Evolutionary conservation across 2,888 invertebrate species (phyloP).

Genomic region (Pollenia griseotomentosa): DNA sequence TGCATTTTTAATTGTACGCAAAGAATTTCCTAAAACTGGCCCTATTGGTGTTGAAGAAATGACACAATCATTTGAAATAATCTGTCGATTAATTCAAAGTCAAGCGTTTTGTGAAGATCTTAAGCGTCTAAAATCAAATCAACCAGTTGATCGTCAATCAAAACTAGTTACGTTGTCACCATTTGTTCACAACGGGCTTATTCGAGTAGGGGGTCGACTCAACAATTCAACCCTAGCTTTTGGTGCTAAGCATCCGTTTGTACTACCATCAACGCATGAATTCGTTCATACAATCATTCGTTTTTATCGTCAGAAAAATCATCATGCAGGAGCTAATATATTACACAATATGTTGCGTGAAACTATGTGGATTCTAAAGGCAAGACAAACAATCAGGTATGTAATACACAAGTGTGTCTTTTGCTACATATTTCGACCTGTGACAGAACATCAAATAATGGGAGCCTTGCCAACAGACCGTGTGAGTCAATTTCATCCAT

Average conservation of each 20-base stretch:
- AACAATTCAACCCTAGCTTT: conserved; percentile 32
- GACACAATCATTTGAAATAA: neutral
- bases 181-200: conserved; percentile 18
- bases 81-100: conserved; percentile 32
- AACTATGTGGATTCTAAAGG: conserved; percentile 39
- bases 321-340: too few species aligned
- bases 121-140: neutral
- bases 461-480: too few species aligned
- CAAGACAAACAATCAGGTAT: conserved; percentile 13
- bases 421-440: too few species aligned
- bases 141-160: conserved; percentile 18
- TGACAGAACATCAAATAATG: too few species aligned
- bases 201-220: conserved; percentile 31
- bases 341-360: too few species aligned
- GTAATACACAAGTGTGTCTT: too few species aligned
- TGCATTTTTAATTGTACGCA: neutral
- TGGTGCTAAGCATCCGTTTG: conserved; percentile 25
- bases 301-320: conserved; percentile 11
- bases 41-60: neutral
- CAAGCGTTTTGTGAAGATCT: conserved; percentile 6
- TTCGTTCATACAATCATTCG: conserved; percentile 34
- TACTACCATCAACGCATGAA: conserved; percentile 31
- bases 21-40: conserved; percentile 4
- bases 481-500: too few species aligned
- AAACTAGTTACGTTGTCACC: neutral